Evolutionary conservation across 2,797 vertebrate species (phyloP), one percentile per base, ranked within the genome.

Genomic region (Darevskia mixta): DNA sequence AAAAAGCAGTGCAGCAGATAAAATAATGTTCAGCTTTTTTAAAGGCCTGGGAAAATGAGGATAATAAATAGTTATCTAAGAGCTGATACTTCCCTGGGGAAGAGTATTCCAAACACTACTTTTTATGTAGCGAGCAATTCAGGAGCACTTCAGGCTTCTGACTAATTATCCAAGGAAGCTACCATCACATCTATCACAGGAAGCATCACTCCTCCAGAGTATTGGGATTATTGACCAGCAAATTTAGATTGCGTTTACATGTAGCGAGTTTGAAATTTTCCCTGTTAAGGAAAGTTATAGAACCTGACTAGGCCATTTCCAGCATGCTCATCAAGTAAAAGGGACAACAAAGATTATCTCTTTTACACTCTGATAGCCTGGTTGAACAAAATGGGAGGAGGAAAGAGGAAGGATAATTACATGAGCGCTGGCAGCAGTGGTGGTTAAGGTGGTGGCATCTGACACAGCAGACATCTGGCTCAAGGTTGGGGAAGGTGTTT

Each of bases 401-500:
- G 92, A 94, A 91, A 93, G 95, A 95, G 88, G 94, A 94, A 92
- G 91, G 96, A 97, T 98, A 98, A 98, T 98, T 98, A 98, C 98
- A 95, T 97, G 98, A 97, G 98, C 97, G 93, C 96, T 95, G 96
- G 97, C 96, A 93, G 96, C 96, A 94, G 97, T 96, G 93, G 95
- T 96, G 93, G 97, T 95, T 97, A 97, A 95, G 94, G 95, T 91
- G 96, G 93, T 95, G 92, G 96, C 96, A 82, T 97, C 97, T 92
- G 95, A 95, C 94, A 95, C 93, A 58, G 95, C 95, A 90, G 98
- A 98, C 95, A 97, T 97, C 94, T 97, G 97, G 97, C 97, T 98
- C 97, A 98, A 95, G 91, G 98, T 97, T 94, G 98, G 98, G 96
- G 98, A 98, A 73, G 98, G 98, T 78, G 98, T 98, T 95, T 98